Base-by-base conservation (phyloP, 2,888 invertebrate genomes). In the Pristionchus mayeri region DNA sequence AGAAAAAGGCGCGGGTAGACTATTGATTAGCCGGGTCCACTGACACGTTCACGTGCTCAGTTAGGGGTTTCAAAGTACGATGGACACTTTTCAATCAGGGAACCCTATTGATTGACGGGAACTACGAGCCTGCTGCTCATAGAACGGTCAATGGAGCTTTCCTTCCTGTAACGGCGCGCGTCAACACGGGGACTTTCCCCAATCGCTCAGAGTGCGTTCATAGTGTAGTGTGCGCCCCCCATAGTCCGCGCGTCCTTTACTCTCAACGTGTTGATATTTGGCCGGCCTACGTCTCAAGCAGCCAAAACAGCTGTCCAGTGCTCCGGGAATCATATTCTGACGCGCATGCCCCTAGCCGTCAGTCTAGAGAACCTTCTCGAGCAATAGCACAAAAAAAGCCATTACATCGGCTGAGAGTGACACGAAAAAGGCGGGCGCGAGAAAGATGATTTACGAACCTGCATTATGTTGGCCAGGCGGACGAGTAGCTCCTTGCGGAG, bases 401-500 rank as follows among this genome's bases (percentile, higher is more conserved):
- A n/a, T n/a, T n/a, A n/a, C n/a, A n/a, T n/a, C n/a, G n/a, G n/a
- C n/a, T n/a, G n/a, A n/a, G n/a, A n/a, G n/a, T n/a, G n/a, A n/a
- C n/a, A n/a, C n/a, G n/a, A n/a, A n/a, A n/a, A n/a, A n/a, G n/a
- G n/a, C n/a, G n/a, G n/a, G n/a, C n/a, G n/a, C n/a, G n/a, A n/a
- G n/a, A n/a, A n/a, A n/a, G 7, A 57, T 24, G 27, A 21, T 57
- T 27, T 3, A 40, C 78, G 1, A 27, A 91, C 91, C 91, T 92
- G 98, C 98, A 99, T 99, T 92, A 99, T 99, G 93, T 99, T 99
- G 82, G 99, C 98, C 92, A 99, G 94, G 86, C 99, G 95, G n/a
- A 13, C 93, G n/a, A 98, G 98, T 85, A 99, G 94, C 94, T 99
- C 99, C 94, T 98, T 98, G 85, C 97, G 95, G 7, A 99, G 95